Evolutionary conservation across 2,888 invertebrate species (phyloP).

Genomic region (Calameuta idolon): DNA sequence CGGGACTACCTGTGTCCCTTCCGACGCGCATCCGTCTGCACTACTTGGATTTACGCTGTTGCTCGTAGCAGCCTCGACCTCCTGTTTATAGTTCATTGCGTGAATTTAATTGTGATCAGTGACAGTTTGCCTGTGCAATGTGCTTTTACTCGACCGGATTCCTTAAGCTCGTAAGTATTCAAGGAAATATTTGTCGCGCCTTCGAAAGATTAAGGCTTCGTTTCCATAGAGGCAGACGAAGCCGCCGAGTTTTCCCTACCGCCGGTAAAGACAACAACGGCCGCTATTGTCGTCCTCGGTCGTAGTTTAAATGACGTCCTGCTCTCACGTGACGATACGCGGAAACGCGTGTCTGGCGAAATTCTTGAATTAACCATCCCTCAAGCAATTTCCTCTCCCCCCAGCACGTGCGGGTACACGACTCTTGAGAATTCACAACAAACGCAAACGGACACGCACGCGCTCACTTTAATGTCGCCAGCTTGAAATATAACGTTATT

Average conservation of each 20-base stretch:
- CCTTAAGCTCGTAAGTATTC: constrained; percentile 43
- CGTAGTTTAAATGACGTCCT: not conserved
- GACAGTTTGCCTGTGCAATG: constrained; percentile 44
- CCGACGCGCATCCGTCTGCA: not conserved
- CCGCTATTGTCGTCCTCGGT: not conserved
- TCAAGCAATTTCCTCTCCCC: not conserved
- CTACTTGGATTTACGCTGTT: constrained; percentile 1
- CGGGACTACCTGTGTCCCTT: not conserved
- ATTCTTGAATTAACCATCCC: not conserved
- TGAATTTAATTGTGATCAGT: constrained; percentile 40
- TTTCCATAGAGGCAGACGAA: not conserved
- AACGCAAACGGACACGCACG: not conserved
- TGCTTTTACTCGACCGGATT: constrained; percentile 31
- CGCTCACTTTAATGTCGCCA: not conserved
- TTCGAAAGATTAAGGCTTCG: not conserved
- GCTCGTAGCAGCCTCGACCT: not conserved
- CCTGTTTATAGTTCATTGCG: constrained; percentile 11
- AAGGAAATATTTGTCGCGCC: not conserved
- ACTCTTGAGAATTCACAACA: not conserved
- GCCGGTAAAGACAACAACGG: not conserved
- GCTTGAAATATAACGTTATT: not conserved
- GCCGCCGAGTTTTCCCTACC: not conserved
- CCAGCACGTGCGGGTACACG: not conserved
- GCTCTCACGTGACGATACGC: not conserved
- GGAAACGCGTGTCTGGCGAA: not conserved